Percentiles rank a stretch among this genome's conserved stretches.
These are phyloP conservation scores for Beris chalybata DNA, from an alignment of 2,888 invertebrate genomes.

Conservation along the genomic window DNA sequence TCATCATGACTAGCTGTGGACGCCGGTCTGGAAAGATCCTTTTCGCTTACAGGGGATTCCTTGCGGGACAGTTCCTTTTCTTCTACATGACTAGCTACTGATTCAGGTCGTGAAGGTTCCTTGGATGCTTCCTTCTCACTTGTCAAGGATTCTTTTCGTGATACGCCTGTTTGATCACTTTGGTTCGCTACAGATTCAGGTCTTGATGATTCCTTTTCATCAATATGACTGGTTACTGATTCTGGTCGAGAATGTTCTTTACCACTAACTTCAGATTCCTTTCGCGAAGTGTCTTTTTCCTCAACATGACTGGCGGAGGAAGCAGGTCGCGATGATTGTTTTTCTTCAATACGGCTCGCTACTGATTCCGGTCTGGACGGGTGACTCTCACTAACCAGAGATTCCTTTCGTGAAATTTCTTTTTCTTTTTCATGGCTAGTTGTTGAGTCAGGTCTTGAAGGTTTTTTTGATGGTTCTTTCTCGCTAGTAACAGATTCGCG, in stretches of 20 bases:
- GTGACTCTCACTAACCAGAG: conserved; percentile 43
- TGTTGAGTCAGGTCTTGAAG: conserved; percentile 43
- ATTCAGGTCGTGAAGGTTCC: conserved; percentile 47
- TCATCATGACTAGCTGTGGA: conserved; percentile 40
- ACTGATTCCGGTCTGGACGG: conserved; percentile 45
- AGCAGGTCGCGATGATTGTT: conserved; percentile 39
- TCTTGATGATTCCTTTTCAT: conserved; percentile 36
- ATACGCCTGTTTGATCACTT: conserved; percentile 43
- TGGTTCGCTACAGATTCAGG: neutral
- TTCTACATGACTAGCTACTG: conserved; percentile 39
- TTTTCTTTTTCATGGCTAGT: conserved; percentile 8
- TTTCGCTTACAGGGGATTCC: conserved; percentile 25
- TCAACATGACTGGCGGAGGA: conserved; percentile 1
- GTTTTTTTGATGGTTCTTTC: conserved; percentile 31
- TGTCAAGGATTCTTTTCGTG: conserved; percentile 29
- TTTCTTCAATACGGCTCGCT: conserved; percentile 2
- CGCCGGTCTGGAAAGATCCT: conserved; percentile 13
- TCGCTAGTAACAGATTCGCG: conserved; percentile 50
- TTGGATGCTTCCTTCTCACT: conserved; percentile 37
- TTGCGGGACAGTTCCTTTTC: conserved; percentile 25
- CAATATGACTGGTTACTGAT: conserved; percentile 35
- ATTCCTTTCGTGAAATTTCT: conserved; percentile 41
- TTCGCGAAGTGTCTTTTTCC: neutral
- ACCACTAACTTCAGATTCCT: neutral
- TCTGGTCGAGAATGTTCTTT: conserved; percentile 37